Conservation (phyloP, 2,888 invertebrate species). For the Phymatocera aterrima region DNA sequence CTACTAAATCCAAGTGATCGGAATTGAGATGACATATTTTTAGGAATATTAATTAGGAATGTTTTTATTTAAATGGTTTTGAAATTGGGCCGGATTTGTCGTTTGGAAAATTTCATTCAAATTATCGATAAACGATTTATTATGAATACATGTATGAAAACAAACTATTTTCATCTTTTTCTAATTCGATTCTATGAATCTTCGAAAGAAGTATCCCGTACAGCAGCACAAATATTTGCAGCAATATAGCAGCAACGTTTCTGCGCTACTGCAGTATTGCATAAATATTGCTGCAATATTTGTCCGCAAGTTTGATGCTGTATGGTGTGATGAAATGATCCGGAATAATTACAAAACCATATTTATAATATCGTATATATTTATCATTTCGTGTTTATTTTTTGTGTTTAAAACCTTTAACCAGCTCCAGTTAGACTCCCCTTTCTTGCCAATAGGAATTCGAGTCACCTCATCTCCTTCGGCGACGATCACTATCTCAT, state of each 20-base stretch:
- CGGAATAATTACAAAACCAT: constrained; percentile 33
- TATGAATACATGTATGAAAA: too few relatives aligned
- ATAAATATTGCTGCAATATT: too few relatives aligned
- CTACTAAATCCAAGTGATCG: too few relatives aligned
- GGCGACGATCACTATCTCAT: constrained; percentile 79
- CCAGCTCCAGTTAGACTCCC: constrained; percentile 82
- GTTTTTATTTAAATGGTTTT: constrained; percentile 31
- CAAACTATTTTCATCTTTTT: neutral
- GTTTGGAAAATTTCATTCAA: neutral
- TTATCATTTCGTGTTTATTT: constrained; percentile 40
- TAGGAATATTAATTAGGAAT: constrained; percentile 45
- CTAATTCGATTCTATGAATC: too few relatives aligned
- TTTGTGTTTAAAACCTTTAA: constrained; percentile 77
- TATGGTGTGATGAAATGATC: too few relatives aligned
- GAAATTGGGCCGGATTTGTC: constrained; percentile 21
- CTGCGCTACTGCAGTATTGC: too few relatives aligned
- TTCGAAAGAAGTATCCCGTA: too few relatives aligned
- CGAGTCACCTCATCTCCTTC: constrained; percentile 81
- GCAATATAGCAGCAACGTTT: too few relatives aligned
- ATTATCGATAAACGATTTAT: too few relatives aligned
- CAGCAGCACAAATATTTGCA: too few relatives aligned
- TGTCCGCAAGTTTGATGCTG: too few relatives aligned
- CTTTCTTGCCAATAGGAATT: constrained; percentile 80
- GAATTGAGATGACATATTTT: constrained; percentile 15
- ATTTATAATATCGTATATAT: too few relatives aligned